These are phyloP conservation scores for Argynnis bischoffii DNA, from an alignment of 2,888 invertebrate species.

Conservation along the genomic window DNA sequence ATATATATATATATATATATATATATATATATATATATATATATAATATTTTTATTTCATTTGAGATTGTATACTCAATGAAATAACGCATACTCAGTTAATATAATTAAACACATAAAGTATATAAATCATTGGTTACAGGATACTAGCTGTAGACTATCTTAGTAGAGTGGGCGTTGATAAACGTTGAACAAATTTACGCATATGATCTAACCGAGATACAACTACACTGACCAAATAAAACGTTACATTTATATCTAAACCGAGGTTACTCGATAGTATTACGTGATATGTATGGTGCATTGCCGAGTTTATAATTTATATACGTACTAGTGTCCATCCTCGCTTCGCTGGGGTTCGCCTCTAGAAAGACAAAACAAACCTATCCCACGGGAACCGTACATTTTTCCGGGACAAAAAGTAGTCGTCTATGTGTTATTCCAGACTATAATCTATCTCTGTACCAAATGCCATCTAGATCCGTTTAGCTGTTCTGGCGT, in stretches of 20 bases:
- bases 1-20: no score
- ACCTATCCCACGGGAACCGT: no score
- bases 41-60: no score
- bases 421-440: no score
- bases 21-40: no score
- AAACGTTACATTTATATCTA: conserved; percentile 18
- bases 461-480: no score
- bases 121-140: conserved; percentile 15
- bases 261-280: background rate
- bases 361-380: no score
- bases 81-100: background rate
- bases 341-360: no score
- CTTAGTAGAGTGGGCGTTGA: conserved; percentile 33
- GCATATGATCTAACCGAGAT: conserved; percentile 27
- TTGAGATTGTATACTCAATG: background rate
- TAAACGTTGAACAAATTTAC: conserved; percentile 34
- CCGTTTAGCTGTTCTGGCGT: no score
- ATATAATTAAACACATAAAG: conserved; percentile 4
- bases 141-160: conserved; percentile 26
- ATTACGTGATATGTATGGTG: background rate
- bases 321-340: background rate
- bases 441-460: no score
- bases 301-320: background rate
- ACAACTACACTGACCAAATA: conserved; percentile 10
- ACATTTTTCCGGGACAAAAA: no score